These are phyloP conservation scores for Chrysotoxum bicinctum DNA, from an alignment of 2,888 invertebrate species.

Conservation along the genomic window DNA sequence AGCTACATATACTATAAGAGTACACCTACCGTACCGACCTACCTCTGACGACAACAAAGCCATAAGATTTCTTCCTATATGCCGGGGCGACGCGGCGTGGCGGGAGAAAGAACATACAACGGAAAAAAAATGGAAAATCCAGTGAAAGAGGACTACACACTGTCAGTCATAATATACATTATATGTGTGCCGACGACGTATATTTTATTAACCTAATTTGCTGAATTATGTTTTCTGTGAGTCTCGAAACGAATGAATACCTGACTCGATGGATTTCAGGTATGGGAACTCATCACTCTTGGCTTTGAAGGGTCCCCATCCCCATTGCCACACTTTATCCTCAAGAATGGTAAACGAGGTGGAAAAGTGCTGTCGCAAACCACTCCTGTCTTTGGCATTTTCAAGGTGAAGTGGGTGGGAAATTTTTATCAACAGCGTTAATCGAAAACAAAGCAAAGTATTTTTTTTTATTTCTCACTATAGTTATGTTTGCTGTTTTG, in stretches of 20 bases:
- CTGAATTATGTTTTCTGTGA: constrained; percentile 29
- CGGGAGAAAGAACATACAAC: neutral
- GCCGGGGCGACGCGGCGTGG: too few relatives aligned
- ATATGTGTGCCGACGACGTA: neutral
- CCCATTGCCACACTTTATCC: neutral
- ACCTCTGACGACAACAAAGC: constrained; percentile 28
- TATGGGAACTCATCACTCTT: neutral
- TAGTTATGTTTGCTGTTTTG: constrained; percentile 22
- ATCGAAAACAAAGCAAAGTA: constrained; percentile 4
- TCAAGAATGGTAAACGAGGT: constrained; percentile 26
- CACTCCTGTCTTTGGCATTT: constrained; percentile 11
- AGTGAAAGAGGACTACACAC: neutral
- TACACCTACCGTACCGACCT: neutral
- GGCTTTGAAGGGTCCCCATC: neutral
- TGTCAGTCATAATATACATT: constrained; percentile 1
- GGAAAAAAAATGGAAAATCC: neutral
- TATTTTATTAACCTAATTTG: constrained; percentile 66
- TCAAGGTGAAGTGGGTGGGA: constrained; percentile 44
- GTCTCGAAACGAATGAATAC: constrained; percentile 1
- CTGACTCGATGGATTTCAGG: constrained; percentile 1
- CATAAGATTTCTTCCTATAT: constrained; percentile 9
- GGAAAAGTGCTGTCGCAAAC: constrained; percentile 33
- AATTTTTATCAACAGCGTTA: constrained; percentile 5
- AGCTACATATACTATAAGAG: neutral
- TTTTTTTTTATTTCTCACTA: constrained; percentile 13